Evolutionary conservation across 2,797 vertebrate genomes (phyloP).

Genomic region (Gymnocypris eckloni): DNA sequence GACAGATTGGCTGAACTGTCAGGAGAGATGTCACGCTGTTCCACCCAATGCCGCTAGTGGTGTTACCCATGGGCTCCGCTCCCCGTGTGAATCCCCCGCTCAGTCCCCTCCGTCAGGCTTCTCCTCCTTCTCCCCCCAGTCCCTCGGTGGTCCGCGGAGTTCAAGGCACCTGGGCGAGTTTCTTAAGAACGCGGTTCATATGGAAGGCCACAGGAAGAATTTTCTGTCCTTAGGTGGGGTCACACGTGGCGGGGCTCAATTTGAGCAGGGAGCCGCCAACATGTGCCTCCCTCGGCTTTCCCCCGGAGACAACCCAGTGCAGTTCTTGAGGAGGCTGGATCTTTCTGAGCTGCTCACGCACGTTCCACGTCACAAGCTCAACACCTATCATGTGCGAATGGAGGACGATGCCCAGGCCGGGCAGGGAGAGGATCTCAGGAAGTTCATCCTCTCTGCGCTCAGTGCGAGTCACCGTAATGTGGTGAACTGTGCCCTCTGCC

Average conservation of each 20-base stretch:
- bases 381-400: slow-evolving; percentile 99
- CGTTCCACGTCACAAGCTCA: slow-evolving; percentile 95
- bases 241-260: slow-evolving; percentile 67
- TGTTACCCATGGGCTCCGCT: slow-evolving; percentile 78
- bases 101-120: slow-evolving; percentile 91
- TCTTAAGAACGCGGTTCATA: slow-evolving; percentile 92
- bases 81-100: slow-evolving; percentile 90
- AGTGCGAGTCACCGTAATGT: slow-evolving; percentile 96
- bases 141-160: slow-evolving; percentile 83
- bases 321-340: slow-evolving; percentile 95
- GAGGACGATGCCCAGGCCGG: slow-evolving; percentile 97
- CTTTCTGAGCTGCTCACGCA: slow-evolving; percentile 95
- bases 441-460: slow-evolving; percentile 96
- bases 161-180: slow-evolving; percentile 95
- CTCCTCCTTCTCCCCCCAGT: slow-evolving; percentile 85
- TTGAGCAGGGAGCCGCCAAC: slow-evolving; percentile 69
- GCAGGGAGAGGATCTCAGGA: slow-evolving; percentile 97
- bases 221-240: slow-evolving; percentile 80
- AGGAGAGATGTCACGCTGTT: slow-evolving; percentile 78
- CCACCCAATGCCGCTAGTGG: slow-evolving; percentile 52
- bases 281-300: slow-evolving; percentile 80
- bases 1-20: slow-evolving; percentile 92
- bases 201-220: slow-evolving; percentile 90
- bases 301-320: slow-evolving; percentile 85
- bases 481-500: slow-evolving; percentile 97